Conservation (phyloP, 2,113 vertebrate genomes). For the Dryoscopus gambensis region DNA sequence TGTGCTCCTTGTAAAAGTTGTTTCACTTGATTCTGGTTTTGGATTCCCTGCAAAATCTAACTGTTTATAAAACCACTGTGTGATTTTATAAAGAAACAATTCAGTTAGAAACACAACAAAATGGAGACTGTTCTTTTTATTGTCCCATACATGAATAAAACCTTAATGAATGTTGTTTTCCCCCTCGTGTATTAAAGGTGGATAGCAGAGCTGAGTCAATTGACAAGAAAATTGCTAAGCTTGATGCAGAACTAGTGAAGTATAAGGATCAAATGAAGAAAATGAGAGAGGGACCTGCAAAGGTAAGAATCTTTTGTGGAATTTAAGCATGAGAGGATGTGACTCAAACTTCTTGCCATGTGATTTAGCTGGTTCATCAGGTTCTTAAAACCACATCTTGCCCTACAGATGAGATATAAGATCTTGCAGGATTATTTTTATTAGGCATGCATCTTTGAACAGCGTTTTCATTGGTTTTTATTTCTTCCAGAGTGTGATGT, state of each 20-base stretch:
- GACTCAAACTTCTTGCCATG: not conserved
- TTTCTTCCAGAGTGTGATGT: not conserved
- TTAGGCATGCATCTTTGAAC: not conserved
- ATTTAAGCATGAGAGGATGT: not conserved
- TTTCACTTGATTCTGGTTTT: not conserved
- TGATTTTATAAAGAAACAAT: not conserved
- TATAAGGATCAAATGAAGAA: conserved; percentile 99
- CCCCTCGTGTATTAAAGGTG: conserved; percentile 73
- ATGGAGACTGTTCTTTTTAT: not conserved
- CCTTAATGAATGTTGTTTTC: not conserved
- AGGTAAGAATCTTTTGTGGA: conserved; percentile 74
- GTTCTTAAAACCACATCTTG: not conserved
- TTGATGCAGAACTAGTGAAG: conserved; percentile 92
- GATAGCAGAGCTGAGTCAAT: conserved; percentile 91
- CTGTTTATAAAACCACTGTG: not conserved
- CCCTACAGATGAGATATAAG: not conserved
- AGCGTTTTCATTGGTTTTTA: not conserved
- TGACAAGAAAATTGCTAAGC: conserved; percentile 92
- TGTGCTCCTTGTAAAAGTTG: not conserved
- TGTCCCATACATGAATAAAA: not conserved
- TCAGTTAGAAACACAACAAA: not conserved
- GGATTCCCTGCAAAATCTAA: not conserved
- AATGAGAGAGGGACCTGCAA: conserved; percentile 97
- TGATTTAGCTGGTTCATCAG: not conserved
- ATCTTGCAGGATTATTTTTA: not conserved